phyloP scores from a whole-genome alignment of 2,113 vertebrate genomes.

The Hemibagrus wyckioides region DNA sequence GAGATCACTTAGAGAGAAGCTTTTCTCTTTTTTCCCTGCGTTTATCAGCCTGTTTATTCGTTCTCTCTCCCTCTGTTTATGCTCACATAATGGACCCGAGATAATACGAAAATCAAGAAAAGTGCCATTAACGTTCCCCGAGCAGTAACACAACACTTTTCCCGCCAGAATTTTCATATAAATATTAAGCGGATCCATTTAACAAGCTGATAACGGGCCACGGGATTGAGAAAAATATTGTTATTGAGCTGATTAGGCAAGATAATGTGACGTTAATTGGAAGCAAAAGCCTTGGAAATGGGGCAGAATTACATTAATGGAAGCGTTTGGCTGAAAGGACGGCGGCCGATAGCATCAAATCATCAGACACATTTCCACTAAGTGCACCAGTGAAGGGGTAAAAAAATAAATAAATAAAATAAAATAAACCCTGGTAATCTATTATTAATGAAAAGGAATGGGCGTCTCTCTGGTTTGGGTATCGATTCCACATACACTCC shows the following conservation, averaged over 20 bases:
- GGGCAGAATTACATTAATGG: conserved; percentile 71
- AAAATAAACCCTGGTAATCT: conserved; percentile 70
- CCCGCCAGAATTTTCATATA: background rate
- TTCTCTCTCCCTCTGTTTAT: background rate
- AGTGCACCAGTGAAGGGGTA: conserved; percentile 67
- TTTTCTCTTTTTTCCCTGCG: background rate
- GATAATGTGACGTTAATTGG: conserved; percentile 74
- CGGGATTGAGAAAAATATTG: conserved; percentile 14
- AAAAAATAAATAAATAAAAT: conserved; percentile 49
- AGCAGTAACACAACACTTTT: background rate
- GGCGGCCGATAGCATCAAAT: conserved; percentile 69
- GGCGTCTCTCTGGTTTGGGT: conserved; percentile 60
- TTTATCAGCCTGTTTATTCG: conserved; percentile 20
- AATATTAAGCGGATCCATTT: conserved; percentile 10
- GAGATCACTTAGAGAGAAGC: background rate
- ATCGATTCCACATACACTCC: conserved; percentile 71
- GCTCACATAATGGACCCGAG: background rate
- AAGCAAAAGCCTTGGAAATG: conserved; percentile 71
- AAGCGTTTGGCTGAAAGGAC: conserved; percentile 57
- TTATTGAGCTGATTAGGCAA: conserved; percentile 57
- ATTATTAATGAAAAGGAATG: conserved; percentile 79
- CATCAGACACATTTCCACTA: conserved; percentile 72
- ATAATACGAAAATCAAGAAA: background rate
- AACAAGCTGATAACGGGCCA: conserved; percentile 18
- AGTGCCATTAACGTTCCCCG: background rate